Evolutionary conservation across 2,797 vertebrate species (phyloP), one percentile per base, ranked within the genome.

Genomic region (Cygnus olor): DNA sequence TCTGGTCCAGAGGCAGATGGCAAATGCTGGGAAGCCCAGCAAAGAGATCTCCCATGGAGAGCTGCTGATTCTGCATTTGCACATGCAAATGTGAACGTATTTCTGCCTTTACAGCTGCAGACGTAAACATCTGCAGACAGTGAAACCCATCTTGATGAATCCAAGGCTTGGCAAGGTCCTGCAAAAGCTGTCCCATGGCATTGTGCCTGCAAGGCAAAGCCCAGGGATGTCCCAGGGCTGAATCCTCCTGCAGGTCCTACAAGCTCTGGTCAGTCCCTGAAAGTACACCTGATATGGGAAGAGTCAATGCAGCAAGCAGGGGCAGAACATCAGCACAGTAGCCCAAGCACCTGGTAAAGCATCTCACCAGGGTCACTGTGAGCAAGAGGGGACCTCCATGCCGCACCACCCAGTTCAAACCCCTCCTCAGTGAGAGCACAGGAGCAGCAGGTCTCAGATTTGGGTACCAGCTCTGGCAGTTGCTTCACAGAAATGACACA

Each of bases 381-480:
- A 18, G 8, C 32, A 32, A 42, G 17, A 13, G 47, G 36, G 15
- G 36, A 24, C 8, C 9, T 6, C 25, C 4, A 0, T 6, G 40
- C 10, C 42, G 6, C 32, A 72, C 22, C 10, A 1, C 3, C 13
- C 2, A 0, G 0, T 3, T 28, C 10, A 3, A 4, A 47, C 9
- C 49, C 30, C 49, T 57, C 10, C 36, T 5, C 21, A 21, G n/a
- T 2, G 3, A 56, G 10, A 30, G 5, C 51, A 16, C 32, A 18
- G 47, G 34, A 36, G 7, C 66, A 49, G 24, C 17, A 1, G 0
- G 18, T 3, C 54, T 28, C 3, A 17, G 24, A 22, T 45, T 21
- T 82, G 44, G 22, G 56, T 36, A 32, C 19, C 22, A 22, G n/a
- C 32, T 10, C 40, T 18, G 45, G 30, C 10, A 36, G 9, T 22